Evolutionary conservation across 2,113 vertebrate species (phyloP), one percentile per base, ranked within the genome.

Genomic region (Xiphophorus maculatus): DNA sequence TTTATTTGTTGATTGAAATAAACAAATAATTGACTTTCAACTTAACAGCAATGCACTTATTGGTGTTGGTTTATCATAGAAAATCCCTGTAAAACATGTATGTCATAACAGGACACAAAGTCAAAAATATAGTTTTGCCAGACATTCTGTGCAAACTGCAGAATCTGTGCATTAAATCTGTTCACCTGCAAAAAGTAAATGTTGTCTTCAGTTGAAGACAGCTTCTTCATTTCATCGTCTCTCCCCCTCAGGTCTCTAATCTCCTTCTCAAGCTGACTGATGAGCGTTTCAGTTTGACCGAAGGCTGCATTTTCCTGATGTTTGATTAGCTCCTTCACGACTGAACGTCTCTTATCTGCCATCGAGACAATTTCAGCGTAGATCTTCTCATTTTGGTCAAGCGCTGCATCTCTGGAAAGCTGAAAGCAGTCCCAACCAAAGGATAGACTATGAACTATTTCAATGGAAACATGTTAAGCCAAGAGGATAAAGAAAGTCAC

Each of bases 151-250:
- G 2, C 5, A 29, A 11, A 15, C 12, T 13, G 0, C 12, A 14
- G 25, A 14, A 29, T 12, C 0, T 0, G 11, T 1, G 9, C 6
- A 66, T 33, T 2, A 17, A 12, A 28, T 73, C 3, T 64, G 29
- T 12, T 40, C 5, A 92, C 91, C 91, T 91, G 79, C n/a, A 92
- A 82, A 69, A 91, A 91, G 65, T 84, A 2, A 66, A 92, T 73
- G 32, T 90, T 83, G 69, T 92, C 84, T 30, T 90, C 82, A 28
- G 81, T 89, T 27, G 62, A 61, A 2, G 74, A 78, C 61, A 92
- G 81, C 48, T 87, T 63, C 66, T 84, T 86, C 65, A 92, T 76
- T 0, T 89, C 72, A 73, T 83, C 28, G 44, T 88, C 61, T 72
- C 22, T 70, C 77, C 66, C 84, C 72, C 51, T 91, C 73, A 90